Base-by-base conservation (phyloP, 2,797 vertebrate species). In the Poeciliopsis gracilis region DNA sequence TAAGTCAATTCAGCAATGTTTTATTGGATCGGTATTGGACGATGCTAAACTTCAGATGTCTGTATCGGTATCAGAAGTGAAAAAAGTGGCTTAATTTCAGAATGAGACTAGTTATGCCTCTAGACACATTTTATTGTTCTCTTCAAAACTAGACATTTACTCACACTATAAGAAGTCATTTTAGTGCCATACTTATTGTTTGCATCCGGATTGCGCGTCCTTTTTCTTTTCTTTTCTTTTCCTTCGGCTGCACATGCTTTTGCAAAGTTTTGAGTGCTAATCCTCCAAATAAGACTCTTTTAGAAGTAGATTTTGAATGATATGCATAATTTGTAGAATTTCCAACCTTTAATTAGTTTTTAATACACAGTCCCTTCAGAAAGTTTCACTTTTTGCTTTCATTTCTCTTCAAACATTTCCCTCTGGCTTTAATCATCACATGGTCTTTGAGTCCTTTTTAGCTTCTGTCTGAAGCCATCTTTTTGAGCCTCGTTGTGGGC, bases 391-490 rank as follows among this genome's bases (percentile, higher is more conserved):
- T 12, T 36, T 13, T 1, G 2, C 75, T 80, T 79, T 83, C 11
- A 77, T 82, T 67, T 51, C 33, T 77, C 66, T 81, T 85, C 61
- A 82, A 53, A 81, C 2, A 76, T 25, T 43, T 73, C 10, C 25
- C n/a, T 0, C 6, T 20, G 66, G 41, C 36, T 80, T 82, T 75
- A 74, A 72, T 80, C 47, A 75, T 83, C 36, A 69, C 41, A 38
- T 82, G n/a, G 36, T 47, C 51, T 82, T 84, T 11, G 41, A 59
- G 36, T 23, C 70, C 45, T 51, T 63, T 66, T 89, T 77, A 23
- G 79, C 82, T 88, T 86, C 76, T 53, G 81, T 72, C 20, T 0
- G 77, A 73, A 51, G 49, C 33, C 63, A 73, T 78, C 61, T 81
- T 72, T 13, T 38, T 43, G 43, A 75, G 47, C 23, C 47, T 81